Evolutionary conservation across 2,113 vertebrate species (phyloP).

Genomic region (Romanogobio albipinnatus): DNA sequence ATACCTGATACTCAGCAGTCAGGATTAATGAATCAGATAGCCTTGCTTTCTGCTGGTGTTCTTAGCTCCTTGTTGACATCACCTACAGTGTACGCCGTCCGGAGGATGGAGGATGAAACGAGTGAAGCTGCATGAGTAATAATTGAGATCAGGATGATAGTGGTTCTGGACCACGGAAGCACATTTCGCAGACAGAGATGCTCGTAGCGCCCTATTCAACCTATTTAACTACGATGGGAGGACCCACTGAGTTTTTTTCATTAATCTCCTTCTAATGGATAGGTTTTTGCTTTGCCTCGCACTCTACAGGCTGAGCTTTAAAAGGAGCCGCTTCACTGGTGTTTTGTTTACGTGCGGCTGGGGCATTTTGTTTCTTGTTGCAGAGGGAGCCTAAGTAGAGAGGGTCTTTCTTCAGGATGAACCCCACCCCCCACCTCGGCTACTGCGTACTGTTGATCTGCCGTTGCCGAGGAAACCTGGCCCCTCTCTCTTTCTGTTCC

Average conservation of each 20-base stretch:
- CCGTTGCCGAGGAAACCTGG: slow-evolving; percentile 80
- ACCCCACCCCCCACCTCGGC: slow-evolving; percentile 76
- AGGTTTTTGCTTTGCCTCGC: slow-evolving; percentile 15
- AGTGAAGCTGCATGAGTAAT: slow-evolving; percentile 33
- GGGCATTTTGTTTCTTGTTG: slow-evolving; percentile 64
- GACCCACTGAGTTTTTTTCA: slow-evolving; percentile 38
- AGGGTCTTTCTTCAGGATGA: slow-evolving; percentile 76
- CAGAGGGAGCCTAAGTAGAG: slow-evolving; percentile 65
- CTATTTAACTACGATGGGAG: slow-evolving; percentile 10
- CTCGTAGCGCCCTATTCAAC: slow-evolving; percentile 23
- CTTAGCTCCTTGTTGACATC: slow-evolving; percentile 45
- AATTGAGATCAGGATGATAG: slow-evolving; percentile 41
- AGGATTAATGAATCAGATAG: slow-evolving; percentile 46
- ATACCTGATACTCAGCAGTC: slow-evolving; percentile 41
- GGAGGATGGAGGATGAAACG: slow-evolving; percentile 30
- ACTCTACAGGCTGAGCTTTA: slow-evolving; percentile 33
- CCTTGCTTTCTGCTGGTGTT: slow-evolving; percentile 50
- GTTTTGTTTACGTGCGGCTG: slow-evolving; percentile 27
- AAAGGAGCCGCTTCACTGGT: slow-evolving; percentile 10
- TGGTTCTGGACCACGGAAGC: slow-evolving; percentile 30
- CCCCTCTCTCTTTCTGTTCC: slow-evolving; percentile 71
- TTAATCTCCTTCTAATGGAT: slow-evolving; percentile 37
- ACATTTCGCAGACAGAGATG: slow-evolving; percentile 23
- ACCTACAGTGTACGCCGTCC: slow-evolving; percentile 16
- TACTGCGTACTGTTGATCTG: slow-evolving; percentile 66